phyloP scores from a whole-genome alignment of 2,888 invertebrate species.

The Eupelmus urozonus region DNA sequence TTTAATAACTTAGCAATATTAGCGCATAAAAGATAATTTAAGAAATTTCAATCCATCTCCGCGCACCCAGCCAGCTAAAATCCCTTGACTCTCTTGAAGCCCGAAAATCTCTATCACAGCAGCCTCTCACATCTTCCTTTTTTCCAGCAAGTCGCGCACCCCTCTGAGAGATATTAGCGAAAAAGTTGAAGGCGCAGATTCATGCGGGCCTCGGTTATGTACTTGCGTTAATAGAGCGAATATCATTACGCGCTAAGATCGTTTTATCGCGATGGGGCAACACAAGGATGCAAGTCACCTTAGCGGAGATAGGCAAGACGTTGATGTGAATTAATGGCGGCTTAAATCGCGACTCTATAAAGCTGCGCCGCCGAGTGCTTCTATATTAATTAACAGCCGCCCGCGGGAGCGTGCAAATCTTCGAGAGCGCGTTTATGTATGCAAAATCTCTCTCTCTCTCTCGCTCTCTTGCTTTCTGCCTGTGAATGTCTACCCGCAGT shows the following conservation, averaged over 20 bases:
- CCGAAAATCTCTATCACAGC: too few relatives aligned
- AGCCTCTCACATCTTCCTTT: too few relatives aligned
- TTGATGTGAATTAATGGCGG: slow-evolving; percentile 77
- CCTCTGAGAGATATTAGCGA: not conserved
- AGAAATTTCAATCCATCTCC: too few relatives aligned
- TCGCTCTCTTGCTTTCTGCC: not conserved
- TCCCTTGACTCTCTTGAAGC: too few relatives aligned
- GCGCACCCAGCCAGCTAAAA: too few relatives aligned
- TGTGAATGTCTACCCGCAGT: not conserved
- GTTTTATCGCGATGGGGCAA: slow-evolving; percentile 72
- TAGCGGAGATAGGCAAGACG: slow-evolving; percentile 73
- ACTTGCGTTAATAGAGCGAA: not conserved
- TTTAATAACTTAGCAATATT: too few relatives aligned
- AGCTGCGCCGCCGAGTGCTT: slow-evolving; percentile 22
- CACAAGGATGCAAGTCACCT: slow-evolving; percentile 75
- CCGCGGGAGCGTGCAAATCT: not conserved
- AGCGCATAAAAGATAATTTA: too few relatives aligned
- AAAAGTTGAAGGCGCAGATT: not conserved
- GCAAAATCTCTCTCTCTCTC: slow-evolving; percentile 38
- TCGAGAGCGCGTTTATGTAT: slow-evolving; percentile 35
- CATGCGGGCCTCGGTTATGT: not conserved
- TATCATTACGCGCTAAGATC: slow-evolving; percentile 39
- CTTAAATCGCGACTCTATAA: slow-evolving; percentile 64
- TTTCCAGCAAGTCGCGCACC: not conserved
- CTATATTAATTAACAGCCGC: slow-evolving; percentile 56